Base-by-base conservation (phyloP, 2,113 vertebrate genomes). In the Zosterops borbonicus region DNA sequence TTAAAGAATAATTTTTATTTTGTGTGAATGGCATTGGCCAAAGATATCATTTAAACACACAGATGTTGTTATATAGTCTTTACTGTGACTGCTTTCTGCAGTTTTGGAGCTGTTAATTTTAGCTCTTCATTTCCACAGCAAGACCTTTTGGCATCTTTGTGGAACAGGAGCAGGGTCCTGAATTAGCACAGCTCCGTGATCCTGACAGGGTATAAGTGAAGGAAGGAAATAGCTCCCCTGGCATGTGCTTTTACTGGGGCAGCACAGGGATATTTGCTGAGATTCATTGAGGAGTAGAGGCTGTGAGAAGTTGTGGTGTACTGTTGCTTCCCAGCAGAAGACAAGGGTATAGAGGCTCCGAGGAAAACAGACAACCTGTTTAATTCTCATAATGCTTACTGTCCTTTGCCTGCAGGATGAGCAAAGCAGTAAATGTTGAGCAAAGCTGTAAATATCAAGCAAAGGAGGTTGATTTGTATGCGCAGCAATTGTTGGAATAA, bases 391-490 rank as follows among this genome's bases (percentile, higher is more conserved):
- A 79, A 78, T 65, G 42, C 90, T 86, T 85, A 9, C 24, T 75
- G 21, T n/a, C 67, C 81, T 88, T 83, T 88, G 80, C 92, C 89
- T 91, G 56, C 53, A 91, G 95, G 75, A 85, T 89, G 73, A 96
- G 92, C 74, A 83, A 84, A 90, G 76, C 87, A 89, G 78, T 92
- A 96, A 95, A 94, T 91, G 93, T 87, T 91, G 77, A 95, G 85
- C 77, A 68, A 91, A 91, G 73, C 77, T 93, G 80, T 92, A 97
- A 95, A 93, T 95, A 95, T 59, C 86, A 65, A 73, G 95, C 52
- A 92, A 84, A 92, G 76, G 67, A 52, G 90, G 58, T 94, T 96
- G 92, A 97, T 96, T 94, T 95, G 86, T 95, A 96, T 97, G 92
- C 87, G 86, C 79, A 90, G 74, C 91, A 94, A 96, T 92, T 95